Evolutionary conservation across 2,797 vertebrate species (phyloP).

Genomic region (Allobates femoralis): DNA sequence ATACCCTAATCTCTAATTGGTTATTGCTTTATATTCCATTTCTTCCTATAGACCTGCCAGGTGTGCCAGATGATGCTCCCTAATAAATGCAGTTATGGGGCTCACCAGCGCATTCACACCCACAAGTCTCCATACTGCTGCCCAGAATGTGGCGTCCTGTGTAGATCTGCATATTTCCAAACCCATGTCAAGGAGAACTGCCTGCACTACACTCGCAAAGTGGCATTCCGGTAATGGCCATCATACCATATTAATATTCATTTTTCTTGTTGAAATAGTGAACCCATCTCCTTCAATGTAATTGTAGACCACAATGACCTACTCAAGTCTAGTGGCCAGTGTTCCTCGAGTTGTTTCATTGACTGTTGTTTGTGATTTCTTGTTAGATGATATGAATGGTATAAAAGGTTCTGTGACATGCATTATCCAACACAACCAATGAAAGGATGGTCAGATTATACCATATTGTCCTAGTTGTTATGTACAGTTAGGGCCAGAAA

Average conservation of each 20-base stretch:
- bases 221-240: constrained; percentile 86
- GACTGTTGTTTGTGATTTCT: too few species aligned
- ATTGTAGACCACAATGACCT: neutral
- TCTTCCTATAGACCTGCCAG: constrained; percentile 82
- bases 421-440: too few species aligned
- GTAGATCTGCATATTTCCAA: constrained; percentile 91
- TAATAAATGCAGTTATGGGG: constrained; percentile 93
- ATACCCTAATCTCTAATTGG: neutral
- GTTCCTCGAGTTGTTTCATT: too few species aligned
- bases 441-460: too few species aligned
- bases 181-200: constrained; percentile 96
- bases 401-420: too few species aligned
- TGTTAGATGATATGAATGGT: too few species aligned
- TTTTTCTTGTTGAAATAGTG: neutral
- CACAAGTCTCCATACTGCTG: constrained; percentile 96
- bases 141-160: constrained; percentile 90
- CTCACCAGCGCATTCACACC: constrained; percentile 90
- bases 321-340: neutral
- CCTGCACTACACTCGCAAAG: constrained; percentile 93
- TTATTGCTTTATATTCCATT: neutral
- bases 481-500: too few species aligned
- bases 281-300: neutral
- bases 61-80: constrained; percentile 95
- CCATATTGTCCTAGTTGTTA: too few species aligned
- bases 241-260: neutral